Conservation (phyloP, 2,888 invertebrate species). For the Pollenia griseotomentosa region DNA sequence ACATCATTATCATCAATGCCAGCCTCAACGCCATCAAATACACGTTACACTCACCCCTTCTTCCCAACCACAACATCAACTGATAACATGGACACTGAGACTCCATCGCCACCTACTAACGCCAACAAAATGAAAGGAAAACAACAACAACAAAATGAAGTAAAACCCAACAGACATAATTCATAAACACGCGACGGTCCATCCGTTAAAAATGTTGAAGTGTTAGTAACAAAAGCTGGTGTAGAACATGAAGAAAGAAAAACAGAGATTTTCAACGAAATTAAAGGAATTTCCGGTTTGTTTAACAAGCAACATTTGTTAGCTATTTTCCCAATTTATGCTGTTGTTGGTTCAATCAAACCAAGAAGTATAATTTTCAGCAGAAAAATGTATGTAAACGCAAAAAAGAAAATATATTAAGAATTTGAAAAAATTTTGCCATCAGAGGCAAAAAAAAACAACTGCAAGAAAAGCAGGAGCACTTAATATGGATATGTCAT, state of each 20-base stretch:
- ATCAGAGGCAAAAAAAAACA: slow-evolving; percentile 16
- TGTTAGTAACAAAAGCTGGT: slow-evolving; percentile 16
- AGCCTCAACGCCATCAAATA: slow-evolving; percentile 22
- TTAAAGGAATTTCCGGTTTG: slow-evolving; percentile 67
- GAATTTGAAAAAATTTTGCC: neutral
- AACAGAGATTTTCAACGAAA: slow-evolving; percentile 46
- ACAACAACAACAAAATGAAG: neutral
- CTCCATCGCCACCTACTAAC: slow-evolving; percentile 44
- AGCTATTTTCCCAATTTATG: slow-evolving; percentile 19
- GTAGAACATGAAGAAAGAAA: neutral
- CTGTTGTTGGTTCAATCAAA: slow-evolving; percentile 25
- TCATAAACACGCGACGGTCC: slow-evolving; percentile 70
- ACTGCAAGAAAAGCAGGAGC: slow-evolving; percentile 6
- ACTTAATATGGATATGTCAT: neutral
- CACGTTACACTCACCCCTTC: slow-evolving; percentile 16
- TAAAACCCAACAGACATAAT: slow-evolving; percentile 62
- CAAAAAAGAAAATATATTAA: neutral
- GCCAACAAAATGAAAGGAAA: slow-evolving; percentile 17
- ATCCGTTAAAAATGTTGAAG: slow-evolving; percentile 69
- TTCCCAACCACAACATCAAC: slow-evolving; percentile 6
- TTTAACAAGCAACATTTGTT: slow-evolving; percentile 25
- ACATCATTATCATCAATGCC: slow-evolving; percentile 59
- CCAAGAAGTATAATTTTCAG: slow-evolving; percentile 31
- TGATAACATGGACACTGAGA: slow-evolving; percentile 4
- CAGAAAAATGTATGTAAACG: slow-evolving; percentile 1